Base-by-base conservation (phyloP, 2,797 vertebrate species). In the Hozukius guyotensis region DNA sequence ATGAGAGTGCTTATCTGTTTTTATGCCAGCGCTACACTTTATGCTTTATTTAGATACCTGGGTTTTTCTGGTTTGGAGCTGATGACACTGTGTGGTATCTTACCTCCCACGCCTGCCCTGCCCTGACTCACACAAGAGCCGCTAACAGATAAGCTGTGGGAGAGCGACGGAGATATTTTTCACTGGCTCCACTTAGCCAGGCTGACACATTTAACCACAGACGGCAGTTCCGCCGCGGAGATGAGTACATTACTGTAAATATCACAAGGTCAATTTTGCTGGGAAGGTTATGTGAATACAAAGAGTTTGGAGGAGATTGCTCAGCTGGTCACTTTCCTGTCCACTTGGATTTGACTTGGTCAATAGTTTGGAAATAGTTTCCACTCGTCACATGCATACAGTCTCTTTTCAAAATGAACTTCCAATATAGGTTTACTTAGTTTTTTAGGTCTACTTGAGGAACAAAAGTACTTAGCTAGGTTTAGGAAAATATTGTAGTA, bases 21-120 rank as follows among this genome's bases (percentile, higher is more conserved):
- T 66, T 76, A 42, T 78, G 74, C 77, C 82, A 79, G 61, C n/a
- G 29, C 83, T 60, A 64, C 69, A 78, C 80, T 87, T 85, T 70
- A 75, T 80, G 78, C 84, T 91, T 88, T 93, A 88, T 93, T 92
- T 92, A 90, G 89, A 87, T 86, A 88, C 84, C 78, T 75, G 80
- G 62, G 69, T 82, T 91, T 92, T 92, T 91, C 88, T 63, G 73
- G 76, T 78, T 84, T 65, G 77, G 81, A 86, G 82, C 85, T 82
- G 91, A 91, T 92, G 93, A 93, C 88, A 88, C 89, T 75, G 75
- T 71, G 65, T 62, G 65, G 66, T 83, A 89, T 91, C 84, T 88
- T 75, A 59, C 85, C 84, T 85, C 89, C 90, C 87, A 89, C 86
- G 75, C 74, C 76, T 87, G 82, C 82, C 86, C 78, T 82, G 81